Percentiles rank a stretch among this genome's conserved stretches.
phyloP scores from a whole-genome alignment of 23 tunicate genomes.

The Trididemnum nubilum region DNA sequence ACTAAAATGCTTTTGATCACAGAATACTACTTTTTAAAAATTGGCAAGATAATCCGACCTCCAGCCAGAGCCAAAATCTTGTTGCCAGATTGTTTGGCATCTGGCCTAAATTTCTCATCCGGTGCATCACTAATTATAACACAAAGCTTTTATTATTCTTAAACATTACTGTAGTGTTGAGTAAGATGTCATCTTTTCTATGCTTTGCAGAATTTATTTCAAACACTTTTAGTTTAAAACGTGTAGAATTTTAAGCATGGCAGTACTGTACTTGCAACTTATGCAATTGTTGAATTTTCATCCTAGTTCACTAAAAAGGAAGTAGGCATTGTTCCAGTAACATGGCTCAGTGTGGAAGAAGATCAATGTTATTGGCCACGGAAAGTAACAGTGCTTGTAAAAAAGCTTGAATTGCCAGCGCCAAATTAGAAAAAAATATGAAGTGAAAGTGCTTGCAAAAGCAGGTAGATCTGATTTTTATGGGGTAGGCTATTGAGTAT shows the following conservation, averaged over 20 bases:
- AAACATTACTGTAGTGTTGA: no score
- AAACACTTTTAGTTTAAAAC: neutral
- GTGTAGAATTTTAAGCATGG: neutral
- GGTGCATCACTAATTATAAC: no score
- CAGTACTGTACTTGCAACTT: neutral
- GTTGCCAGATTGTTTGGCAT: neutral
- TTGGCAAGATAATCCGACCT: no score
- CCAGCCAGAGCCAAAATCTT: no score
- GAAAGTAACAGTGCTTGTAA: neutral
- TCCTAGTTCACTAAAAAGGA: neutral
- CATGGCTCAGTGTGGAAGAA: slow-evolving; percentile 21
- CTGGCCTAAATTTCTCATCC: no score
- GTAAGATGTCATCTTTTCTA: neutral
- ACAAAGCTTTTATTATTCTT: no score
- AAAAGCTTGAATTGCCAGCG: neutral
- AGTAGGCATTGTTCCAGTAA: neutral
- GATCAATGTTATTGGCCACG: slow-evolving; percentile 8
- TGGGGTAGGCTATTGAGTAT: no score
- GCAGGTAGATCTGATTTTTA: no score
- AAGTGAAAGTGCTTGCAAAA: slow-evolving; percentile 11
- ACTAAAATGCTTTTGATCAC: no score
- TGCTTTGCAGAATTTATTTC: neutral
- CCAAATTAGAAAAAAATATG: neutral
- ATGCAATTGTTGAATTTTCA: slow-evolving; percentile 22
- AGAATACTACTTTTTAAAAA: no score